A percentile compares a stretch with the other conserved stretches of the same genome.
Evolutionary conservation across 1,140 invertebrate genomes (phyloP).

Genomic region (Aleiodes sp.): DNA sequence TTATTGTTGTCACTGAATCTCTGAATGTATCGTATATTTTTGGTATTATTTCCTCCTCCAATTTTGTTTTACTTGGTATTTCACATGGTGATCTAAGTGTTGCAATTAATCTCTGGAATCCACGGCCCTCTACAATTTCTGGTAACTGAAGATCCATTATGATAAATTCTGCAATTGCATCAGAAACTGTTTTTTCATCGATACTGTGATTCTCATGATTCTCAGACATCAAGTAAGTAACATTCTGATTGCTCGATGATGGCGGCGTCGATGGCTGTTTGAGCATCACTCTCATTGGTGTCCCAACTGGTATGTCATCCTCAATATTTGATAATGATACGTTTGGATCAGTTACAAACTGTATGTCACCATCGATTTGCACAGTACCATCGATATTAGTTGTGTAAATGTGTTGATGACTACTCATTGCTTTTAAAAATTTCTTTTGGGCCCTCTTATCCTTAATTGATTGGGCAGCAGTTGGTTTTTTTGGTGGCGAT

Average conservation of each 20-base stretch:
- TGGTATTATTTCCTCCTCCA: conserved; percentile 67
- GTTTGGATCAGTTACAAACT: conserved; percentile 62
- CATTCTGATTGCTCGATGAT: neutral
- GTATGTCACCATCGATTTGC: conserved; percentile 63
- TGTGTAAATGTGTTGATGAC: conserved; percentile 61
- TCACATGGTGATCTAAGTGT: conserved; percentile 66
- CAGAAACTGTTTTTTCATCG: conserved; percentile 58
- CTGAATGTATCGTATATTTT: conserved; percentile 64
- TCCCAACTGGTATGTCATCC: conserved; percentile 55
- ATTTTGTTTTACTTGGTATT: conserved; percentile 66
- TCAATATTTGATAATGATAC: conserved; percentile 54
- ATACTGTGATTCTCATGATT: conserved; percentile 40
- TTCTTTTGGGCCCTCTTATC: conserved; percentile 61
- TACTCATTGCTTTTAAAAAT: conserved; percentile 52
- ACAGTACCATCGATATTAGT: conserved; percentile 64
- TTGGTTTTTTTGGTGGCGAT: conserved; percentile 51
- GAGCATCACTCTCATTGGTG: conserved; percentile 57
- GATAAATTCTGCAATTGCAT: conserved; percentile 65
- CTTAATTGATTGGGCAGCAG: conserved; percentile 54
- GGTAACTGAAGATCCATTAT: conserved; percentile 65
- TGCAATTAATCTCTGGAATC: conserved; percentile 66
- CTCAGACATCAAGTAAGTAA: conserved; percentile 36
- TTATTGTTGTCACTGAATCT: conserved; percentile 53
- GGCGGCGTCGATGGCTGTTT: conserved; percentile 44
- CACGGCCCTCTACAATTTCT: conserved; percentile 65